phyloP scores from a whole-genome alignment of 2,113 vertebrate genomes.

The Neopipo cinnamomea region DNA sequence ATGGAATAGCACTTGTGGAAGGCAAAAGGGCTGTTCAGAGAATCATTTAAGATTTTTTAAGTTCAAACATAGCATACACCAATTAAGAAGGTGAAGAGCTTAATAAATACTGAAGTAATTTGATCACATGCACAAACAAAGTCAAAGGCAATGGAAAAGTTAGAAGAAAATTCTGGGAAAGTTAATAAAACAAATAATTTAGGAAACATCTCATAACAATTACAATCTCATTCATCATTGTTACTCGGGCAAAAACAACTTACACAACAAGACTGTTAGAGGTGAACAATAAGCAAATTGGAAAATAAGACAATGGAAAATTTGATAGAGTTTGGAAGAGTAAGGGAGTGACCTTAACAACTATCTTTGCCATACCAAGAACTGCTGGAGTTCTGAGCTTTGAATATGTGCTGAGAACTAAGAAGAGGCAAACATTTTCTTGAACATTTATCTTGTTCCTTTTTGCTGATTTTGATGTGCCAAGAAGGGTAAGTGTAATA shows the following conservation, averaged over 20 bases:
- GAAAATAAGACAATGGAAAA: constrained; percentile 5
- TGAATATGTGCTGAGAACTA: not conserved
- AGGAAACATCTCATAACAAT: not conserved
- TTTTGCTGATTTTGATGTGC: not conserved
- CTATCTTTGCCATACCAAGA: not conserved
- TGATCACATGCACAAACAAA: not conserved
- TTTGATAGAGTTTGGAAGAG: not conserved
- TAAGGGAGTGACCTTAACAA: not conserved
- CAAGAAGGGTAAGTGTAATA: not conserved
- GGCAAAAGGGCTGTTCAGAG: not conserved
- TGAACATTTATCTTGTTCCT: not conserved
- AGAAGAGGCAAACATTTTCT: not conserved
- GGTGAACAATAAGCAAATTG: not conserved
- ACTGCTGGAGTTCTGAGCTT: not conserved
- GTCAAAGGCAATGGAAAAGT: not conserved
- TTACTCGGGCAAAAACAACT: not conserved
- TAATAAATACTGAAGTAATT: not conserved
- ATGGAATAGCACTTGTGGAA: not conserved
- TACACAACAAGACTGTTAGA: not conserved
- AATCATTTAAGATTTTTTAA: not conserved
- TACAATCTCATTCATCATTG: not conserved
- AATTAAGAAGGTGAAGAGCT: not conserved
- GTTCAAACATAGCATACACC: not conserved
- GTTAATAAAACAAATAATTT: not conserved
- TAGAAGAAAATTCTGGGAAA: not conserved